A percentile compares a stretch with the other conserved stretches of the same genome.
Evolutionary conservation across 1,140 invertebrate genomes (phyloP).

Genomic region (Ctenoplectra terminalis): DNA sequence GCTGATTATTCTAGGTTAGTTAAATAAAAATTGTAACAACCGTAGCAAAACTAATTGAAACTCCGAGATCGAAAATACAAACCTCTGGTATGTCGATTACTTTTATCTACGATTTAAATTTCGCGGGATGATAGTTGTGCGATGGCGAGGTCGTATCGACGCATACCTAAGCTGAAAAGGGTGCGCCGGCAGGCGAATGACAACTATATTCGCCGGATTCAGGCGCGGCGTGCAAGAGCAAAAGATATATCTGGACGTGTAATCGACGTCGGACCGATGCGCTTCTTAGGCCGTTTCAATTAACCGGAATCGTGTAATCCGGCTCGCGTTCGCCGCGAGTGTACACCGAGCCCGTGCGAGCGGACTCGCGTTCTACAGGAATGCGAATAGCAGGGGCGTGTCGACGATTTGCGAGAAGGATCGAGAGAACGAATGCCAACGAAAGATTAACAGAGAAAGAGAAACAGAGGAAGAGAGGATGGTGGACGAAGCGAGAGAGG

Average conservation of each 20-base stretch:
- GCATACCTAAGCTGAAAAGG: too few species aligned
- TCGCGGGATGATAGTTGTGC: too few species aligned
- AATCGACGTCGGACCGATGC: conserved; percentile 44
- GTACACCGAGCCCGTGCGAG: conserved; percentile 46
- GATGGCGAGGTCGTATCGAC: too few species aligned
- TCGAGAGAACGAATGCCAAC: conserved; percentile 49
- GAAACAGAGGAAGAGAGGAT: background rate
- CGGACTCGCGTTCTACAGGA: conserved; percentile 68
- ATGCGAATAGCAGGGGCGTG: conserved; percentile 75
- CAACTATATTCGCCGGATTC: conserved; percentile 7
- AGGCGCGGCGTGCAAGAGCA: background rate
- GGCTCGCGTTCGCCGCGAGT: conserved; percentile 55
- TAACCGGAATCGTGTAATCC: conserved; percentile 73
- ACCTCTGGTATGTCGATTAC: too few species aligned
- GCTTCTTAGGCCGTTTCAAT: conserved; percentile 72
- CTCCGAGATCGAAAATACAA: too few species aligned
- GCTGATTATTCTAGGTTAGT: too few species aligned
- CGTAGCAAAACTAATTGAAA: too few species aligned
- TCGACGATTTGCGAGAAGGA: conserved; percentile 71
- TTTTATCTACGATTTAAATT: too few species aligned
- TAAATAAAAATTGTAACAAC: too few species aligned
- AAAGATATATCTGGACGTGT: conserved; percentile 40
- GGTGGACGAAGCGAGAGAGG: background rate
- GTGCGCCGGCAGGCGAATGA: background rate
- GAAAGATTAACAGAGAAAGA: background rate